Conservation (phyloP, 1,140 invertebrate species). For the Nylanderia fulva region DNA sequence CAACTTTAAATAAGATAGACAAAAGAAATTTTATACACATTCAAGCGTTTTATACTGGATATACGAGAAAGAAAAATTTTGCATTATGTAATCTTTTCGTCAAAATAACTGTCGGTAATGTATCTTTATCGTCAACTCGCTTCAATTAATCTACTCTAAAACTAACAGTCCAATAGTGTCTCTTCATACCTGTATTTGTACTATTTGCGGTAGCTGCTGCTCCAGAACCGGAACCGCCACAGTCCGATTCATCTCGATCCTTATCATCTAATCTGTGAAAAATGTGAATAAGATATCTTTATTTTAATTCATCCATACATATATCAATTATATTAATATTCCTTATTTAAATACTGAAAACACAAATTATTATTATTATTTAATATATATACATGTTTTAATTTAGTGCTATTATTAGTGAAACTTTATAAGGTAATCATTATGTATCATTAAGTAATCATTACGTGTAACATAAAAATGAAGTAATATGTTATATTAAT, state of each 20-base stretch:
- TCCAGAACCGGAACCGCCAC: slow-evolving; percentile 75
- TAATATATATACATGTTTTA: no score
- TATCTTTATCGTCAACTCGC: slow-evolving; percentile 76
- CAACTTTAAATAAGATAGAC: slow-evolving; percentile 19
- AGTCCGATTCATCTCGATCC: slow-evolving; percentile 82
- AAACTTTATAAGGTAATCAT: neutral
- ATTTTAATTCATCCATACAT: neutral
- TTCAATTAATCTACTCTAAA: slow-evolving; percentile 51
- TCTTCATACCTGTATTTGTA: slow-evolving; percentile 83
- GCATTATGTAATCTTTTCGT: slow-evolving; percentile 38
- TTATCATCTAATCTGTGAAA: slow-evolving; percentile 84
- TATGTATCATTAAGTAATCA: neutral
- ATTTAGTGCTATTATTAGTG: neutral
- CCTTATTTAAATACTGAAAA: neutral
- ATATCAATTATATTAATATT: neutral
- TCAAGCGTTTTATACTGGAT: slow-evolving; percentile 38
- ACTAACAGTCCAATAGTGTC: slow-evolving; percentile 10
- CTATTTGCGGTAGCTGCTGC: slow-evolving; percentile 74
- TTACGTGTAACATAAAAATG: neutral
- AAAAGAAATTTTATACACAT: slow-evolving; percentile 37
- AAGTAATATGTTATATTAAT: no score
- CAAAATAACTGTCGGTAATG: slow-evolving; percentile 54
- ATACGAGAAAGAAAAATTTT: slow-evolving; percentile 43
- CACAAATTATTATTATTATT: neutral
- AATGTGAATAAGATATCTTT: neutral